A percentile compares a stretch with the other conserved stretches of the same genome.
Evolutionary conservation across 2,888 invertebrate genomes (phyloP).

Genomic region (Luperina nickerlii): DNA sequence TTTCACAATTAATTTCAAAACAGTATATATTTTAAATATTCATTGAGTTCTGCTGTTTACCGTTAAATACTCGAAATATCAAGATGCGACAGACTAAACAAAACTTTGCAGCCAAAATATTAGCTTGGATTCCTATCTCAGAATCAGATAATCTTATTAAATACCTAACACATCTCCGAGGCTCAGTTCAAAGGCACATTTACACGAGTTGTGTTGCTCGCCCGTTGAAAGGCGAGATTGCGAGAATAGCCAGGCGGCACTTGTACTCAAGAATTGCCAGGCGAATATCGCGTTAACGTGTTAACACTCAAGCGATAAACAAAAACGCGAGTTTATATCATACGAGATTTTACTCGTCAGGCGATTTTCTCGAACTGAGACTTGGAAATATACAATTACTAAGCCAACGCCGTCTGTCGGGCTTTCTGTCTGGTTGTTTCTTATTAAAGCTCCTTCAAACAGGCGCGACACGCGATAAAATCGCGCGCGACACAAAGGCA

Average conservation of each 20-base stretch:
- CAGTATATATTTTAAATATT: conserved; percentile 12
- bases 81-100: background rate
- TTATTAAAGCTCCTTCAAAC: no score
- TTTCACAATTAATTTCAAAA: conserved; percentile 4
- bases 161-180: conserved; percentile 32
- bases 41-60: conserved; percentile 15
- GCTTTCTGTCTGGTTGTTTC: background rate
- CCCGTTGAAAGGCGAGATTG: background rate
- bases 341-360: background rate
- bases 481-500: no score
- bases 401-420: no score
- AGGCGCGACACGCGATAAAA: no score
- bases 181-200: background rate
- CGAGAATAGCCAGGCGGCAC: background rate
- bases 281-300: background rate
- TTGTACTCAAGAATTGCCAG: background rate
- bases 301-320: background rate
- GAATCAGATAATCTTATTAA: conserved; percentile 46
- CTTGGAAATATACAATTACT: background rate
- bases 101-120: conserved; percentile 41
- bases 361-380: background rate
- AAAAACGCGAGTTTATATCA: background rate
- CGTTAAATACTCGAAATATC: conserved; percentile 1
- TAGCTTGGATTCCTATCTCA: conserved; percentile 29
- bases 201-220: background rate